Base-by-base conservation (phyloP, 2,113 vertebrate genomes). In the Leuciscus idus region DNA sequence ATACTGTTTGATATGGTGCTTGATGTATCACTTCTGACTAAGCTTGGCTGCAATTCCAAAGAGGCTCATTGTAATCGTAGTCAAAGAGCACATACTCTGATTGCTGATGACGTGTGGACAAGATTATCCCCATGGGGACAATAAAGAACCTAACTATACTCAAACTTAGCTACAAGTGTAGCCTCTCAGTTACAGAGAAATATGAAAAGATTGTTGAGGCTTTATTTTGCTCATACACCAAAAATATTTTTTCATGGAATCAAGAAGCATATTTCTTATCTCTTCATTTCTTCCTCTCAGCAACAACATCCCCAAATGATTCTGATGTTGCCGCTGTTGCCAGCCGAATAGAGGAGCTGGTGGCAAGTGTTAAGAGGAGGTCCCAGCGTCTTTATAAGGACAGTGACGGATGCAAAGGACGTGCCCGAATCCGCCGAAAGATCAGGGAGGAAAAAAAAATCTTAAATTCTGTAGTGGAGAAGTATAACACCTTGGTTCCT, bases 391-490 rank as follows among this genome's bases (percentile, higher is more conserved):
- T 57, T 23, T 57, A 57, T 23, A 57, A 57, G 1, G 55, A 57
- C 23, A 57, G 1, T 23, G 55, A 57, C 6, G 19, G 55, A 57
- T 57, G 55, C 55, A 57, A 8, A 57, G 55, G 55, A 57, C 55
- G 55, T 57, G 19, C 55, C 17, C 55, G 55, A 2, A 36, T 43
- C 72, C 72, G 72, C 72, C 72, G 72, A 36, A 74, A 43, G 23
- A 74, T 74, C 72, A 36, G 72, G 72, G 72, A 36, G 72, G 72
- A 43, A 48, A 74, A 74, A 43, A 12, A 48, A 74, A 43, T 21
- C 2, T 39, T 46, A 36, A 19, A 6, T 64, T 28, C n/a, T 64
- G n/a, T 28, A 64, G 61, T 64, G 26, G 61, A 64, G 28, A 64
- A 26, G 61, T 64, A 64, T n/a, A 64, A 64, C 61, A 64, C 61